Evolutionary conservation across 2,888 invertebrate genomes (phyloP).

Genomic region (Tenthredo livida): DNA sequence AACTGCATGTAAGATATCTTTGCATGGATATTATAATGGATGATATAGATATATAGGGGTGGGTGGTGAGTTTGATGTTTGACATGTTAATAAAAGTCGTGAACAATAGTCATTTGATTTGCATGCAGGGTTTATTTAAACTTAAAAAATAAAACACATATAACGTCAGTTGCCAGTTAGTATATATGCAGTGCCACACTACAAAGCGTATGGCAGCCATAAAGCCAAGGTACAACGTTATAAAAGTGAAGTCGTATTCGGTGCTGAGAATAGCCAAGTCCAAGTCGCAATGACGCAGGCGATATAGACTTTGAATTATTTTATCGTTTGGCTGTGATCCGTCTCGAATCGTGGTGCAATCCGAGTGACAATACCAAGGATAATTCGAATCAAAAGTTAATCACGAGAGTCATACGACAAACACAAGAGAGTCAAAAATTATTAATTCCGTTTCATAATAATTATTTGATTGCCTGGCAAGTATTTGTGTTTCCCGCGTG

Average conservation of each 20-base stretch:
- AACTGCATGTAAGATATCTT: neutral
- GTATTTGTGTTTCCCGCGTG: conserved; percentile 25
- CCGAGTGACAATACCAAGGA: conserved; percentile 65
- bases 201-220: conserved; percentile 10
- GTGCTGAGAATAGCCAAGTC: conserved; percentile 42
- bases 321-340: conserved; percentile 5
- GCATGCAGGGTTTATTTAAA: conserved; percentile 74
- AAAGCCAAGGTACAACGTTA: conserved; percentile 25
- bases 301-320: neutral
- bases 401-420: conserved; percentile 16
- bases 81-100: neutral
- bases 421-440: conserved; percentile 44
- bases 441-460: conserved; percentile 20
- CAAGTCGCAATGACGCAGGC: conserved; percentile 23
- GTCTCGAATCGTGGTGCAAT: conserved; percentile 70
- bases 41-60: neutral
- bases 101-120: conserved; percentile 55
- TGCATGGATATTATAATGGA: neutral
- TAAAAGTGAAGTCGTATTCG: conserved; percentile 33
- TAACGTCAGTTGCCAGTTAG: conserved; percentile 63
- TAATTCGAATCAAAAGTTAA: conserved; percentile 59
- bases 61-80: neutral
- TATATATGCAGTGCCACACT: conserved; percentile 19
- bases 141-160: conserved; percentile 75
- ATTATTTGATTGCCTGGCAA: conserved; percentile 29